These are phyloP conservation scores for Sisor rabdophorus DNA, from an alignment of 2,113 vertebrate species.

Conservation along the genomic window DNA sequence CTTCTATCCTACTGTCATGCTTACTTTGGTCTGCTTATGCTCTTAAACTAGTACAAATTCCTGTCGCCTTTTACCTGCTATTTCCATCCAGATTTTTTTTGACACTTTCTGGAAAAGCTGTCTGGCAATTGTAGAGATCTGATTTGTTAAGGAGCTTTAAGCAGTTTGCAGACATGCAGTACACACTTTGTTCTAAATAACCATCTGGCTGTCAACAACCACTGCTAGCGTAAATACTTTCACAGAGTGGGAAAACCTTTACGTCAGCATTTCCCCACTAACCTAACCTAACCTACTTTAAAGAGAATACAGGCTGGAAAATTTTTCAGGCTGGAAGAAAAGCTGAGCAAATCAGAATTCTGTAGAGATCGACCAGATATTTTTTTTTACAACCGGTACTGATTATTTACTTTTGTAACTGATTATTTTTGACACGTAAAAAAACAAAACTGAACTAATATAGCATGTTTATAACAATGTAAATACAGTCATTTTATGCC, in stretches of 20 bases:
- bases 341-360: not conserved
- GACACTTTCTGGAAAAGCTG: not conserved
- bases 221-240: not conserved
- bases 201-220: slow-evolving; percentile 19
- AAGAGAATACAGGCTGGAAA: not conserved
- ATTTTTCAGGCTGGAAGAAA: not conserved
- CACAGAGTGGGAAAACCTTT: slow-evolving; percentile 9
- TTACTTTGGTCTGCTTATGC: slow-evolving; percentile 21
- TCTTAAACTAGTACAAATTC: slow-evolving; percentile 34
- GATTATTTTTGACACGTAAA: too few relatives aligned
- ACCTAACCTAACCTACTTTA: slow-evolving; percentile 6
- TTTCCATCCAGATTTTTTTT: slow-evolving; percentile 4
- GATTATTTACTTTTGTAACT: too few relatives aligned
- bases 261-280: slow-evolving; percentile 5
- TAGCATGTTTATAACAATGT: not conserved
- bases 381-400: not conserved
- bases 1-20: slow-evolving; percentile 27
- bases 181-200: slow-evolving; percentile 7
- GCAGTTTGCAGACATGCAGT: slow-evolving; percentile 21
- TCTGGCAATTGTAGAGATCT: not conserved
- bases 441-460: not conserved
- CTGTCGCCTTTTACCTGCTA: not conserved
- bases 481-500: too few relatives aligned
- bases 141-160: slow-evolving; percentile 16
- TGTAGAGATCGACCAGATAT: too few relatives aligned